Evolutionary conservation across 2,888 invertebrate species (phyloP), one percentile per base, ranked within the genome.

Genomic region (Lycophotia porphyrea): DNA sequence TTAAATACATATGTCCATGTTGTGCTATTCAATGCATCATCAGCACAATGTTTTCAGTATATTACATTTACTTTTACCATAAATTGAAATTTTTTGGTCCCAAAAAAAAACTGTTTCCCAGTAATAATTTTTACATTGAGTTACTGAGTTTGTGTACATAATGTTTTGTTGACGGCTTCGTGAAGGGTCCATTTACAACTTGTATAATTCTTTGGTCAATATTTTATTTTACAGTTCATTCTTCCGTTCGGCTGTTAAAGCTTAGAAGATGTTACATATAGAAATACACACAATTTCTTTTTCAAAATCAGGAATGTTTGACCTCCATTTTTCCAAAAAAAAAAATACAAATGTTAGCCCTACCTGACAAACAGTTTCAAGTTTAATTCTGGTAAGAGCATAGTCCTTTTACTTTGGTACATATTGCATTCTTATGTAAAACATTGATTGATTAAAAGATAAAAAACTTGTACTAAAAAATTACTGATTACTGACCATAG

Each of bases 401-500:
- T 36, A 49, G 34, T 49, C 24, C 42, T 52, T 66, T 47, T 55
- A 71, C 52, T 61, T 61, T 36, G n/a, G n/a, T 55, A 52, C 4
- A 49, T 61, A 63, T 60, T 63, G 27, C 39, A 67, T 61, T 49
- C n/a, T 0, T 79, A 79, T 79, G 74, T 74, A 24, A 71, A 82
- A 79, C 75, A 75, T 65, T 70, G 42, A 61, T 67, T 72, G 34
- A 61, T 72, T 55, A 52, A 42, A 71, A 60, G 76, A 82, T 84
- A 82, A 80, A 69, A 80, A 76, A 63, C 34, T 47, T 15, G 34
- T 71, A 80, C 61, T 61, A 71, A 66, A 76, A 79, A 60, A 52
- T 73, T 71, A 65, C 44, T 52, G 63, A 71, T 70, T 71, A 84
- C 85, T 84, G 83, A 74, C 83, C 83, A 78, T 68, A 72, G 58